A percentile compares a stretch with the other conserved stretches of the same genome.
These are phyloP conservation scores for Cataglyphis rosenhaueri DNA, from an alignment of 2,888 invertebrate genomes.

Conservation along the genomic window DNA sequence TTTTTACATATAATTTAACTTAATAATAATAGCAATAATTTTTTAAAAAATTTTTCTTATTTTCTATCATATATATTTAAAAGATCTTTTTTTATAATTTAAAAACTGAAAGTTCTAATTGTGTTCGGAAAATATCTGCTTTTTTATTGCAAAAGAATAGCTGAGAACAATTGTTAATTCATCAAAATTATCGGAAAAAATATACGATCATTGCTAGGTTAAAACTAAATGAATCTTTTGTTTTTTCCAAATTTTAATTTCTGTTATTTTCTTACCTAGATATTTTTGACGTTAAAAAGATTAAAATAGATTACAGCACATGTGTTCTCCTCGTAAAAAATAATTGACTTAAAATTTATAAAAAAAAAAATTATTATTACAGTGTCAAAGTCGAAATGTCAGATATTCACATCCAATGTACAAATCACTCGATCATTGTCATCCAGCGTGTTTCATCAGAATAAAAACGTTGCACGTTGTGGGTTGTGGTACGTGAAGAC, in stretches of 20 bases:
- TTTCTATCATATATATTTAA: too few relatives aligned
- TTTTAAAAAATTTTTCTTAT: too few relatives aligned
- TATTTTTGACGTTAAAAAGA: neutral
- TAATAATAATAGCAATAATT: too few relatives aligned
- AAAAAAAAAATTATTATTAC: neutral
- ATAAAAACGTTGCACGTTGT: neutral
- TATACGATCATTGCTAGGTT: neutral
- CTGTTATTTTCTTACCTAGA: neutral
- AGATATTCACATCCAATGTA: neutral
- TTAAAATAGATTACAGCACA: neutral
- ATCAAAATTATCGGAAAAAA: neutral
- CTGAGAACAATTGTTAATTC: neutral
- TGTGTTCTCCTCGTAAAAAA: neutral
- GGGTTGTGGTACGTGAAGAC: constrained; percentile 74
- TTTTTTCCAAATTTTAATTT: neutral
- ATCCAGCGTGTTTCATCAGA: constrained; percentile 9
- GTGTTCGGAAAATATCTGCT: neutral
- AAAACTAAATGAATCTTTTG: neutral
- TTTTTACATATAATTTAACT: too few relatives aligned
- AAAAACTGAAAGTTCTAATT: too few relatives aligned
- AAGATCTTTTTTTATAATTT: too few relatives aligned
- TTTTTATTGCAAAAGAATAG: neutral
- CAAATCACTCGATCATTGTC: neutral
- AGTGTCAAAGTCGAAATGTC: neutral
- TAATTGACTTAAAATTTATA: neutral